These are phyloP conservation scores for Acrocephalus arundinaceus DNA, from an alignment of 2,113 vertebrate species.

Conservation along the genomic window DNA sequence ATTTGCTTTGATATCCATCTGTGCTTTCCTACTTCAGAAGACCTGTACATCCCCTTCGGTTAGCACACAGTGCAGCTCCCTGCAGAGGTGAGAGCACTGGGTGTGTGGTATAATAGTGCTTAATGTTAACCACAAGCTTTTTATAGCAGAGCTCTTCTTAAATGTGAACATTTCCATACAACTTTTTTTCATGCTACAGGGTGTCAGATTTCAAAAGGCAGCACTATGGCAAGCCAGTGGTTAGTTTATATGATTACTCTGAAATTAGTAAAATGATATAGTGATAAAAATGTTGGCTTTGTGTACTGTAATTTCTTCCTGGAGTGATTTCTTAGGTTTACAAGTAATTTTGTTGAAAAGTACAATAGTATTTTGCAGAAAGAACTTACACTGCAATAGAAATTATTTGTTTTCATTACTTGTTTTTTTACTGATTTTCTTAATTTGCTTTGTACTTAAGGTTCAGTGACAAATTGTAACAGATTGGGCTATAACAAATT, in stretches of 20 bases:
- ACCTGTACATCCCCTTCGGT: not conserved
- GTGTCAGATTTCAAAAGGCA: constrained; percentile 46
- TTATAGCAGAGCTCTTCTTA: constrained; percentile 27
- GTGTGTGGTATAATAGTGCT: not conserved
- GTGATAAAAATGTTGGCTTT: constrained; percentile 33
- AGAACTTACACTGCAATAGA: not conserved
- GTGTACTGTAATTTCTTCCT: not conserved
- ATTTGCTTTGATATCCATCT: constrained; percentile 17
- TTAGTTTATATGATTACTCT: constrained; percentile 30
- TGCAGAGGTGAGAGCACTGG: constrained; percentile 21
- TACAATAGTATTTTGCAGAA: not conserved
- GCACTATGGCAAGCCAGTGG: not conserved
- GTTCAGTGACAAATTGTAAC: not conserved
- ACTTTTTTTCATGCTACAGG: not conserved
- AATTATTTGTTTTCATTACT: not conserved
- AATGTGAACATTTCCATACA: constrained; percentile 45
- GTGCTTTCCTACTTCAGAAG: constrained; percentile 24
- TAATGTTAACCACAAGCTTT: constrained; percentile 47
- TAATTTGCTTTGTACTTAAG: not conserved
- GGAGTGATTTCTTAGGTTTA: constrained; percentile 8
- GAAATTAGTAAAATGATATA: constrained; percentile 42
- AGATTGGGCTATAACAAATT: not conserved
- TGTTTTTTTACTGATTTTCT: not conserved
- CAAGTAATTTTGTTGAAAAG: not conserved
- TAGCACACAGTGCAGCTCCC: not conserved